Evolutionary conservation across 1,140 invertebrate species (phyloP).

Genomic region (Papilio machaon): DNA sequence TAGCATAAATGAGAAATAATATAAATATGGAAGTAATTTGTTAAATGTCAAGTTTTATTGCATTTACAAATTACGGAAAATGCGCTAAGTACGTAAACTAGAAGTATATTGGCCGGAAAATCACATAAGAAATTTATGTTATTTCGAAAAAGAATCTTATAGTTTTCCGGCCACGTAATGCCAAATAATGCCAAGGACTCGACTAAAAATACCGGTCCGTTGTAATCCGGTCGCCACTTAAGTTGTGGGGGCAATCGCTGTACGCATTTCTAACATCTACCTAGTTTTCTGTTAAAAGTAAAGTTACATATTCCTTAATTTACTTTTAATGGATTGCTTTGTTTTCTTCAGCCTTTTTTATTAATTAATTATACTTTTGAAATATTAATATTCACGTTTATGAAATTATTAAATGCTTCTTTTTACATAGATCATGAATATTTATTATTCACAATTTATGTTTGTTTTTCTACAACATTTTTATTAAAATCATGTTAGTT

Average conservation of each 20-base stretch:
- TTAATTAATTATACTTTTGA: constrained; percentile 8
- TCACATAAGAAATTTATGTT: constrained; percentile 32
- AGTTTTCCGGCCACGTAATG: constrained; percentile 27
- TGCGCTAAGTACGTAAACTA: constrained; percentile 5
- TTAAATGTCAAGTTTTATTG: constrained; percentile 28
- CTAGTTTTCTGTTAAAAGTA: constrained; percentile 64
- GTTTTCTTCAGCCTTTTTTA: constrained; percentile 1
- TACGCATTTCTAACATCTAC: constrained; percentile 64
- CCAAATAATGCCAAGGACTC: constrained; percentile 35
- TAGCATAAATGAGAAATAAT: neutral
- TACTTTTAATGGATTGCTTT: constrained; percentile 19
- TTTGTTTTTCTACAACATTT: neutral
- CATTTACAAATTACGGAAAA: constrained; percentile 5
- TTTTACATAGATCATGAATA: neutral
- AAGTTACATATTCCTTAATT: constrained; percentile 46
- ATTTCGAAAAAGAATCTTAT: constrained; percentile 36
- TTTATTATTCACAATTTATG: neutral
- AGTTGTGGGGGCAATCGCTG: constrained; percentile 73
- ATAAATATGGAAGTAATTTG: constrained; percentile 31
- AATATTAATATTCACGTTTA: neutral
- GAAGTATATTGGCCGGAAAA: constrained; percentile 12
- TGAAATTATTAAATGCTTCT: neutral
- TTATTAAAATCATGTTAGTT: neutral
- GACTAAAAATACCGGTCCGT: constrained; percentile 63
- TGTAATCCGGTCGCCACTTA: constrained; percentile 76